phyloP scores from a whole-genome alignment of 2,888 invertebrate genomes.

The Danaus chrysippus region DNA sequence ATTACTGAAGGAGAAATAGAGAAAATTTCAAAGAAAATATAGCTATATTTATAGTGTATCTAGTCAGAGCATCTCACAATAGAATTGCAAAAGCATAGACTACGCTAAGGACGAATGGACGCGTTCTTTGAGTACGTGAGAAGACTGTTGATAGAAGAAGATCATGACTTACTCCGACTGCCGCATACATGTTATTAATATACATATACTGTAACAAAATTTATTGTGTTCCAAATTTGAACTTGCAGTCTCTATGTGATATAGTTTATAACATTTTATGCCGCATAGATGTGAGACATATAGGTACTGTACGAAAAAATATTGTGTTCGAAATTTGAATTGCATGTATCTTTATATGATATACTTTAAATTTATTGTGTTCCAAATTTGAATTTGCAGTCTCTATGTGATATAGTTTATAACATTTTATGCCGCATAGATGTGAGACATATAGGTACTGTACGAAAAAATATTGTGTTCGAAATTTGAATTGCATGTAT shows the following conservation, averaged over 20 bases:
- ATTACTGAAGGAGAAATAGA: not conserved
- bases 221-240: not conserved
- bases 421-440: too few relatives aligned
- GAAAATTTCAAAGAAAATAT: not conserved
- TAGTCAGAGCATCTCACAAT: slow-evolving; percentile 4
- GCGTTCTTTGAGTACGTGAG: slow-evolving; percentile 15
- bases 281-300: too few relatives aligned
- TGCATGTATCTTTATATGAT: too few relatives aligned
- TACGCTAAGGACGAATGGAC: slow-evolving; percentile 19
- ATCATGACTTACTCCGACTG: slow-evolving; percentile 19
- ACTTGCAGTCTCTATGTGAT: not conserved
- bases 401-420: not conserved
- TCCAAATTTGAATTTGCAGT: not conserved
- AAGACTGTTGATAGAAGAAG: slow-evolving; percentile 22
- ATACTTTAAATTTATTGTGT: slow-evolving; percentile 2
- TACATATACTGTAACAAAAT: not conserved
- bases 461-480: too few relatives aligned
- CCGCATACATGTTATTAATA: not conserved
- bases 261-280: too few relatives aligned
- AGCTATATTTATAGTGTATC: not conserved
- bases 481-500: too few relatives aligned
- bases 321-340: too few relatives aligned
- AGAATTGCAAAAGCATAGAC: slow-evolving; percentile 15
- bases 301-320: too few relatives aligned
- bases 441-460: too few relatives aligned